Evolutionary conservation across 2,113 vertebrate genomes (phyloP), one percentile per base, ranked within the genome.

Genomic region (Donacobius atricapilla): DNA sequence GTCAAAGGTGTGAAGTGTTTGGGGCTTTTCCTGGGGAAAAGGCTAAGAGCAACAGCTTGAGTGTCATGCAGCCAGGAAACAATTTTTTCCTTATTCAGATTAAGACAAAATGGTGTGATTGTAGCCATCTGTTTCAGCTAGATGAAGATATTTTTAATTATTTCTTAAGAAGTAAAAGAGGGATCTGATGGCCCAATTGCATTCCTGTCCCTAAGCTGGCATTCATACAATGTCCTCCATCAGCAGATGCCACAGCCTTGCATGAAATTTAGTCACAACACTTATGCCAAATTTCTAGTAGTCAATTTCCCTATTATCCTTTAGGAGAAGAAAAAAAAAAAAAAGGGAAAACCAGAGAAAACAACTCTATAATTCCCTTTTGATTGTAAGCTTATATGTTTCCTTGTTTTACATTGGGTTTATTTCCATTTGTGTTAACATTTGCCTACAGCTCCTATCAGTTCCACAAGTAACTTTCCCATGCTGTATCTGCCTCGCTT

Each of bases 101-200:
- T 94, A 77, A 95, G 91, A 93, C 78, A 88, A 93, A 92, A 94
- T 92, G 80, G 89, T 94, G 95, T 92, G 94, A 95, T 71, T 75
- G 56, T 90, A 92, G 93, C 95, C 94, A 96, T 94, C 94, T 97
- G 94, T 50, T 95, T 92, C 94, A 90, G 69, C 42, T 94, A 94
- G 80, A 90, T 93, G 76, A 88, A 63, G 69, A 64, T 90, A 92
- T 90, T 94, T 93, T 70, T 81, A 87, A 92, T 89, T 89, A 83
- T 80, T 95, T 83, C 64, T 80, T 81, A 47, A 83, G 71, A 83
- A 94, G 93, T 78, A 68, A 77, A 80, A 90, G 68, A 68, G 17
- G 24, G 33, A 86, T 80, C 54, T 90, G 60, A 76, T 86, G 54
- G 21, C 47, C n/a, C 42, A 70, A 5, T 50, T 80, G 25, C 47